Percentiles rank a stretch among this genome's conserved stretches.
These are phyloP conservation scores for Micropoecilia bifurca DNA, from an alignment of 2,797 vertebrate genomes.

Conservation along the genomic window DNA sequence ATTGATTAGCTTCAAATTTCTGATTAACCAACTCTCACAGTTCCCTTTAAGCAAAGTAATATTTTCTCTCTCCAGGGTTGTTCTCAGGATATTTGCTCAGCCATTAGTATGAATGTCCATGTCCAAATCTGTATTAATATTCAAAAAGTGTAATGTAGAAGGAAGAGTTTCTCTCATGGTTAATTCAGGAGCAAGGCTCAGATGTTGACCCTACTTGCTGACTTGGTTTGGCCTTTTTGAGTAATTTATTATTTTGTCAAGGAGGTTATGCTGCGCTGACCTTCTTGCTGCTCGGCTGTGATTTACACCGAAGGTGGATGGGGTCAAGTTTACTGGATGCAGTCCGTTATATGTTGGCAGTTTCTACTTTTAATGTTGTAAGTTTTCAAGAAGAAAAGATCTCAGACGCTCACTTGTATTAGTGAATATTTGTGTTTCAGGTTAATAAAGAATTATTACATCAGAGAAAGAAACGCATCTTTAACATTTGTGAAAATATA, in stretches of 20 bases:
- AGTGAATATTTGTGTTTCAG: neutral
- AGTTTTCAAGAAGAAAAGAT: constrained; percentile 4
- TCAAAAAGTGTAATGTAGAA: too few species aligned
- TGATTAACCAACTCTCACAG: neutral
- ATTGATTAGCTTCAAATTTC: neutral
- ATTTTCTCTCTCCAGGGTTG: neutral
- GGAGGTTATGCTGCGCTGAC: neutral
- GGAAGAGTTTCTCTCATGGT: neutral
- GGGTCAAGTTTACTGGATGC: neutral
- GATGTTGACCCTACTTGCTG: neutral
- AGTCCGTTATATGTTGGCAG: neutral
- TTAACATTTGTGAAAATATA: neutral
- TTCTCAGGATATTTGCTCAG: neutral
- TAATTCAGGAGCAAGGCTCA: neutral
- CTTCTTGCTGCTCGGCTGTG: neutral
- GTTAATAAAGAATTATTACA: neutral
- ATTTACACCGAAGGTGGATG: neutral
- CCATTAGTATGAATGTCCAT: neutral
- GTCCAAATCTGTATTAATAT: neutral
- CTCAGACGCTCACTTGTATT: neutral
- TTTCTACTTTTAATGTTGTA: neutral
- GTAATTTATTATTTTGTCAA: constrained; percentile 4
- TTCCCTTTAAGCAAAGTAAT: neutral
- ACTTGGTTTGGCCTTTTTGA: neutral
- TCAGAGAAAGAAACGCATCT: neutral